Base-by-base conservation (phyloP, 2,113 vertebrate genomes). In the Saccopteryx leptura region DNA sequence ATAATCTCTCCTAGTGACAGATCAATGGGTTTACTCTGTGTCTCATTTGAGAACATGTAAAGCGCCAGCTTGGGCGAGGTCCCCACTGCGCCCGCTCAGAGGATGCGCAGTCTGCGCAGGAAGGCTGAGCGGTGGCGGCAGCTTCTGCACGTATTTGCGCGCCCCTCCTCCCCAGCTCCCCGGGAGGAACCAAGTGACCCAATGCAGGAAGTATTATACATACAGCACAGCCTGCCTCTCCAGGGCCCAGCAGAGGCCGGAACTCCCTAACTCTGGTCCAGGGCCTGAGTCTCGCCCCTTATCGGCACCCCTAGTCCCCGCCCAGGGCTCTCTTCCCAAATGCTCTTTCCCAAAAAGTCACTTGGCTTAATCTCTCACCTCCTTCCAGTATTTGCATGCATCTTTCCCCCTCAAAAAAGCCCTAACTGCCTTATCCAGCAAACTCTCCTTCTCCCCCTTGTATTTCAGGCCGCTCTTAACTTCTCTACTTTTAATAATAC, bases 11-110 rank as follows among this genome's bases (percentile, higher is more conserved):
- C n/a, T 28, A 4, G 26, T 86, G 83, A 79, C 74, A 87, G 71
- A 84, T 19, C 69, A 93, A 71, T 68, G 33, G 63, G 60, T 78
- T 94, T 69, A 58, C 74, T 93, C 66, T 58, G 21, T 84, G 63
- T 79, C 54, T 88, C 28, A 15, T 52, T 94, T 78, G 24, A 15
- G 71, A 92, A 39, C 28, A 78, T 31, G 39, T 13, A 50, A 79
- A 83, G 39, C 65, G 28, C 39, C 76, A 87, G 9, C 9, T 2
- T 75, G 21, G 24, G 9, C 65, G 71, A 50, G 23, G 19, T 82
- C 39, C 39, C 39, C 39, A 39, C 39, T 39, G 39, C 39, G 39
- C 3, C 39, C 39, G 39, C 39, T 39, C 39, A 39, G 39, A 39
- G 39, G 39, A 61, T 66, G 39, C 5, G 21, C 10, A 31, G 18